Evolutionary conservation across 2,888 invertebrate genomes (phyloP), one percentile per base, ranked within the genome.

Genomic region (Selenia dentaria): DNA sequence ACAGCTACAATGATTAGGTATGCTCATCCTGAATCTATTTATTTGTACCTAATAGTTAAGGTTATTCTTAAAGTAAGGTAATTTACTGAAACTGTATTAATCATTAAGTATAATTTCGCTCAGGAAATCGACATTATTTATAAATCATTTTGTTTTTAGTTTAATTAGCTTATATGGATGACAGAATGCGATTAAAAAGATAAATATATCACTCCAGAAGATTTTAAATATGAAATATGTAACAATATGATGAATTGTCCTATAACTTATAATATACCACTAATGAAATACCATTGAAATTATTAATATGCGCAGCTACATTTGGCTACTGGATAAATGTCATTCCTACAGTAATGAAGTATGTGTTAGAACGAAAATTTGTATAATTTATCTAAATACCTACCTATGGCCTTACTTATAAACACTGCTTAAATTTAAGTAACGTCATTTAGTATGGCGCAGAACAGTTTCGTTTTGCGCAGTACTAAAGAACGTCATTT

Each of bases 1-100:
- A 26, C 16, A 24, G 26, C n/a, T 31, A 16, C 16, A 3, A 16
- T 24, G 11, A 32, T 8, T 18, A 1, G 10, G 6, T 8, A 2
- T 39, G 34, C 39, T 46, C 39, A 38, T 35, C 24, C 20, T 33
- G n/a, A 20, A 22, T 32, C 14, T 22, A 38, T 42, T 34, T 34
- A 22, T 47, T 43, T 31, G 40, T 46, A 49, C 46, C 44, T 44
- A 36, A 46, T 46, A 22, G 37, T 39, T 37, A 38, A 32, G 33
- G 5, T 32, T 13, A 10, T 14, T 18, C 28, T 27, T 16, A 28
- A 37, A 18, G 18, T 5, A 18, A 18, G 6, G 18, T 22, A 8
- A 16, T 16, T 16, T 16, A 16, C 16, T 4, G n/a, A 26, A 3
- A n/a, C n/a, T n/a, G 2, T 28, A 6, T 36, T 11, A 10, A 26